phyloP scores from a whole-genome alignment of 2,888 invertebrate species.

The Dione vanillae region DNA sequence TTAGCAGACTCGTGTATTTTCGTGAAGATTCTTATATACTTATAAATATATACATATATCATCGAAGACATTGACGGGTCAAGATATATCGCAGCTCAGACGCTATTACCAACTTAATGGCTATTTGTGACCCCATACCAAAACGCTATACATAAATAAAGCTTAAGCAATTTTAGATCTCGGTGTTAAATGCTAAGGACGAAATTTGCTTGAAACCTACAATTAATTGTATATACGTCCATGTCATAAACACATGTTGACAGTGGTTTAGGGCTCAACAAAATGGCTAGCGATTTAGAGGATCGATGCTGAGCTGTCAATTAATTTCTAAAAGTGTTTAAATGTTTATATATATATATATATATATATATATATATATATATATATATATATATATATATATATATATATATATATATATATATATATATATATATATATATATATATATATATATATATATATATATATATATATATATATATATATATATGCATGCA shows the following conservation, averaged over 20 bases:
- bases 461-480: too few relatives aligned
- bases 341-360: too few relatives aligned
- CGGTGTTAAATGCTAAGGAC: conserved; percentile 1
- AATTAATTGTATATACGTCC: conserved; percentile 28
- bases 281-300: conserved; percentile 39
- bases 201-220: conserved; percentile 20
- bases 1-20: too few relatives aligned
- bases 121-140: conserved; percentile 38
- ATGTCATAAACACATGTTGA: conserved; percentile 45
- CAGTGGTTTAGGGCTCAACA: conserved; percentile 39
- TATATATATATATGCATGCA: too few relatives aligned
- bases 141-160: conserved; percentile 17
- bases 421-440: too few relatives aligned
- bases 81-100: conserved; percentile 31
- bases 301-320: conserved; percentile 38
- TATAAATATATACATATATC: neutral
- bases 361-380: too few relatives aligned
- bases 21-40: neutral
- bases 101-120: conserved; percentile 35
- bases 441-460: too few relatives aligned
- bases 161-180: conserved; percentile 9
- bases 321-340: conserved; percentile 11
- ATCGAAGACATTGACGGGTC: conserved; percentile 24
- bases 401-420: too few relatives aligned
- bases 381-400: too few relatives aligned